phyloP scores from a whole-genome alignment of 1,140 invertebrate species.

The Philaenus spumarius region DNA sequence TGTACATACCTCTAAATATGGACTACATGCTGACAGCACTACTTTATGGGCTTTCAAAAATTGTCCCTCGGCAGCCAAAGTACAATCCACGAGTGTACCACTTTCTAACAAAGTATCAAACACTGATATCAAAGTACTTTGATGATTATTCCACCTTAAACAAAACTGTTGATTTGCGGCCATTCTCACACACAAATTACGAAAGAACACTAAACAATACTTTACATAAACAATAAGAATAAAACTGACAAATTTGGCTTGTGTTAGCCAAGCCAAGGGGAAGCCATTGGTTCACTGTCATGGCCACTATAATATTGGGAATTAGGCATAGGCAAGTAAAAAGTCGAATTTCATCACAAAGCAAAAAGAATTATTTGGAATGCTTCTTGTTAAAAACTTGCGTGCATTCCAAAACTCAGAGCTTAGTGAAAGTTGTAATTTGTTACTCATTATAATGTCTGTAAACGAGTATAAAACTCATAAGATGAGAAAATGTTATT shows the following conservation, averaged over 20 bases:
- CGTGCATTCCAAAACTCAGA: too few species aligned
- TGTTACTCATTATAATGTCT: too few species aligned
- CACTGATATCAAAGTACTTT: conserved; percentile 83
- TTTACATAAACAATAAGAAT: background rate
- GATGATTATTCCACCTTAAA: conserved; percentile 91
- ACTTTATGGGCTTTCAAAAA: conserved; percentile 90
- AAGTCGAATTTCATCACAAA: too few species aligned
- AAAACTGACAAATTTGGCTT: background rate
- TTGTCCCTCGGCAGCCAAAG: conserved; percentile 84
- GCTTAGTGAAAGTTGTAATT: too few species aligned
- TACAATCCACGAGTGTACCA: conserved; percentile 88
- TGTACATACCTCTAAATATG: conserved; percentile 76
- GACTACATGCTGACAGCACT: conserved; percentile 88
- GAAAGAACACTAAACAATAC: background rate
- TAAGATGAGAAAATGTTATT: too few species aligned
- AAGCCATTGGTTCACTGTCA: conserved; percentile 4
- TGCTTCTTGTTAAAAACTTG: too few species aligned
- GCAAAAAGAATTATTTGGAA: too few species aligned
- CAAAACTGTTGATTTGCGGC: conserved; percentile 67
- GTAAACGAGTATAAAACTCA: too few species aligned
- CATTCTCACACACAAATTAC: conserved; percentile 7
- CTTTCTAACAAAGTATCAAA: conserved; percentile 86
- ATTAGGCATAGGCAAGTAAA: too few species aligned
- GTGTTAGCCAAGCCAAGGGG: background rate
- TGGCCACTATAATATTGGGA: too few species aligned